phyloP scores from a whole-genome alignment of 2,888 invertebrate genomes.

The Pharmacophagus antenor region DNA sequence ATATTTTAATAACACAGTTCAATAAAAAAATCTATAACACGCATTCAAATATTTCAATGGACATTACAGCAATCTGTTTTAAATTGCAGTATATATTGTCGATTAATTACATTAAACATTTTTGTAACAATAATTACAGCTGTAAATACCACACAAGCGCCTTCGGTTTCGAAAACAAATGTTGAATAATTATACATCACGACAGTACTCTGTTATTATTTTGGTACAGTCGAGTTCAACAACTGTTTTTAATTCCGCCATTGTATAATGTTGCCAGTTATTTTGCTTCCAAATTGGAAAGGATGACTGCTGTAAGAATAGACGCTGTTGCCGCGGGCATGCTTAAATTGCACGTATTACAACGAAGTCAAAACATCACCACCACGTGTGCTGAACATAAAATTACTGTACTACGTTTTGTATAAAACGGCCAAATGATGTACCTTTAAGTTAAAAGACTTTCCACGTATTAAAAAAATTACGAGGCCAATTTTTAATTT shows the following conservation, averaged over 20 bases:
- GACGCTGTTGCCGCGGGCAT: slow-evolving; percentile 38
- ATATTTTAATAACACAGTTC: no score
- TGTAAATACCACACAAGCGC: slow-evolving; percentile 47
- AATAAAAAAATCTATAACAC: neutral
- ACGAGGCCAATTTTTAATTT: slow-evolving; percentile 50
- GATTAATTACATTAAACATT: slow-evolving; percentile 25
- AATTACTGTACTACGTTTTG: slow-evolving; percentile 59
- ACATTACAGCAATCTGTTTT: slow-evolving; percentile 5
- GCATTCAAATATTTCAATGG: neutral
- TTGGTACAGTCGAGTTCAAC: slow-evolving; percentile 60
- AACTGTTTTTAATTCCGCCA: slow-evolving; percentile 58
- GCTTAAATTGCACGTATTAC: slow-evolving; percentile 54
- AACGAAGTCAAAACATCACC: slow-evolving; percentile 53
- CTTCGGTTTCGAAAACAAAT: slow-evolving; percentile 59
- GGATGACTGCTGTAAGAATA: slow-evolving; percentile 40
- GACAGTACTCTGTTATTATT: slow-evolving; percentile 57
- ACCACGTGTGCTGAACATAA: slow-evolving; percentile 57
- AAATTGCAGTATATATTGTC: slow-evolving; percentile 9
- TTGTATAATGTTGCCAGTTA: slow-evolving; percentile 41
- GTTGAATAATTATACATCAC: slow-evolving; percentile 54
- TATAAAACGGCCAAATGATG: slow-evolving; percentile 55
- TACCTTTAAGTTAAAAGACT: slow-evolving; percentile 45
- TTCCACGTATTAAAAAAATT: slow-evolving; percentile 52
- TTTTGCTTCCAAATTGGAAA: slow-evolving; percentile 41
- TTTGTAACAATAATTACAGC: slow-evolving; percentile 41